Evolutionary conservation across 2,888 invertebrate genomes (phyloP).

Genomic region (Pristionchus fissidentatus): DNA sequence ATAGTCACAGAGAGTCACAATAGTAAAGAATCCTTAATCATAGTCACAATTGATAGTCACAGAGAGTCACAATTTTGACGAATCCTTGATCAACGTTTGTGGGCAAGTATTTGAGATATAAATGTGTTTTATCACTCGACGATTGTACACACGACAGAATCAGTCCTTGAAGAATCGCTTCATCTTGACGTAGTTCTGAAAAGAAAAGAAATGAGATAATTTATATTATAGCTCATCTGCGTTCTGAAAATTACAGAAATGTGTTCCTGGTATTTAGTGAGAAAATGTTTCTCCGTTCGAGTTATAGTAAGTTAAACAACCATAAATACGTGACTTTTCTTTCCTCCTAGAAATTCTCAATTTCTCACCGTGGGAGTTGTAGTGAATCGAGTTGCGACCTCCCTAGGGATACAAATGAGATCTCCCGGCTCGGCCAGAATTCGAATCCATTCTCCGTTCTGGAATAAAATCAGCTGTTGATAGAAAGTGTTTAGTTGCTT

Average conservation of each 20-base stretch:
- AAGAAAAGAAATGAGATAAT: neutral
- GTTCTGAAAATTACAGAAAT: too few relatives aligned
- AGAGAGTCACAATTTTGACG: too few relatives aligned
- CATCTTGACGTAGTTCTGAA: constrained; percentile 37
- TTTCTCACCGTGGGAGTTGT: neutral
- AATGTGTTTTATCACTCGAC: too few relatives aligned
- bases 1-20: too few relatives aligned
- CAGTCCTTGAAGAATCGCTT: constrained; percentile 41
- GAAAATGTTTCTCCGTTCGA: too few relatives aligned
- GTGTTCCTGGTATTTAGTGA: too few relatives aligned
- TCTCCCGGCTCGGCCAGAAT: constrained; percentile 15
- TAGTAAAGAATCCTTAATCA: too few relatives aligned
- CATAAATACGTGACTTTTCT: neutral
- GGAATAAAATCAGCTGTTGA: neutral
- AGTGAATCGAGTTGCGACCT: neutral
- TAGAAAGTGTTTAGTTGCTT: neutral
- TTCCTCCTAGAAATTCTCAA: neutral
- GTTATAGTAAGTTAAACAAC: neutral
- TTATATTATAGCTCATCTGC: neutral
- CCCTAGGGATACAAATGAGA: neutral
- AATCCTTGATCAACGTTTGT: too few relatives aligned
- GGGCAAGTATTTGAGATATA: too few relatives aligned
- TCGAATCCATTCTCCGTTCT: constrained; percentile 14
- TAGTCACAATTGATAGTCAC: too few relatives aligned
- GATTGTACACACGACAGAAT: too few relatives aligned